phyloP scores from a whole-genome alignment of 2,888 invertebrate genomes.

The Mesodorylaimus sp. region DNA sequence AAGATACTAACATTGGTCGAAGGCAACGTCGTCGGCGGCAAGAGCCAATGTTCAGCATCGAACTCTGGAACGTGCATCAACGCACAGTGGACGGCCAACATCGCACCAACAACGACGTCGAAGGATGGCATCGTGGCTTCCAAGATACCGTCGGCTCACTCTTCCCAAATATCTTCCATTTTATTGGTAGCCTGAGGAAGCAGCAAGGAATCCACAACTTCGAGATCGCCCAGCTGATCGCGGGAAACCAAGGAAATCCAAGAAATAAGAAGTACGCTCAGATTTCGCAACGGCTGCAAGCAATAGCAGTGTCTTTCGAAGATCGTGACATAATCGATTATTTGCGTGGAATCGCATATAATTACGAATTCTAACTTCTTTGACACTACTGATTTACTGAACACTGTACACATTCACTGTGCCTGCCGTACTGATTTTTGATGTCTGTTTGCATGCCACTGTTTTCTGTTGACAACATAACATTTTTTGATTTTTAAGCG shows the following conservation, averaged over 20 bases:
- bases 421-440: no score
- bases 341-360: not conserved
- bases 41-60: not conserved
- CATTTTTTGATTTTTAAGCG: no score
- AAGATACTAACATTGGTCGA: not conserved
- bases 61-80: not conserved
- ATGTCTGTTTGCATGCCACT: no score
- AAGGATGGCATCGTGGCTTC: not conserved
- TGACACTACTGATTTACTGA: no score
- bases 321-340: not conserved
- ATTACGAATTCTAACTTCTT: not conserved
- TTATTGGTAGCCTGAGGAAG: not conserved
- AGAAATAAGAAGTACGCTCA: not conserved
- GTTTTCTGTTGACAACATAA: no score
- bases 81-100: not conserved
- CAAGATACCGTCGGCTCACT: not conserved
- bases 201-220: not conserved
- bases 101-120: not conserved
- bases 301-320: not conserved
- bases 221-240: not conserved
- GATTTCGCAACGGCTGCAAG: not conserved
- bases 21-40: not conserved
- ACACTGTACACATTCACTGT: no score
- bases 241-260: not conserved
- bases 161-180: not conserved